Evolutionary conservation across 2,888 invertebrate genomes (phyloP).

Genomic region (Dryomyza anilis): DNA sequence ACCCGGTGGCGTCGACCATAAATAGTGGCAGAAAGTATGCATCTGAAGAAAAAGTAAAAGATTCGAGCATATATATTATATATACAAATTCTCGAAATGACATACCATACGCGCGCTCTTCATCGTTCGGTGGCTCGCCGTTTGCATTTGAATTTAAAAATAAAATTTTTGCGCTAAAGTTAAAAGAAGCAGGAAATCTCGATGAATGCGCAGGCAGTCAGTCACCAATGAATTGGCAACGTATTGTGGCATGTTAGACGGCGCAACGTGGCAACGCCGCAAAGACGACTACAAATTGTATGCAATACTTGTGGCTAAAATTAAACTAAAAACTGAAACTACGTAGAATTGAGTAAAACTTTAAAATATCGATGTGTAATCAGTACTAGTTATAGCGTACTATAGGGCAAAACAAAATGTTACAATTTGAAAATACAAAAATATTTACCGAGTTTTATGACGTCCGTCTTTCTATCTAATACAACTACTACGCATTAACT

Average conservation of each 20-base stretch:
- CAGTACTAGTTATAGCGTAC: no score
- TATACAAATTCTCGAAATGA: neutral
- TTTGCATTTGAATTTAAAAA: slow-evolving; percentile 8
- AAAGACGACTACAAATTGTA: no score
- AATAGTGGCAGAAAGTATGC: neutral
- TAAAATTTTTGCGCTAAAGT: slow-evolving; percentile 8
- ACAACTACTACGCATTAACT: no score
- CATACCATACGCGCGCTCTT: neutral
- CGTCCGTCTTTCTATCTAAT: no score
- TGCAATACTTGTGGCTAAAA: no score
- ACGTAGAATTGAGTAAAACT: no score
- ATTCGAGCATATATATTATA: no score
- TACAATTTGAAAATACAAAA: no score
- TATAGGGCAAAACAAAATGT: no score
- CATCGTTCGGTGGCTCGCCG: neutral
- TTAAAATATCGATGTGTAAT: no score
- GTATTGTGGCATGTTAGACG: neutral
- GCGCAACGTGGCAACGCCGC: neutral
- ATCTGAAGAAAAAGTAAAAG: neutral
- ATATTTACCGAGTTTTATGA: no score
- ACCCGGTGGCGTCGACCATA: neutral
- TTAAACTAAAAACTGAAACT: no score
- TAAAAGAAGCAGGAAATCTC: slow-evolving; percentile 15
- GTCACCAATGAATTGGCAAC: slow-evolving; percentile 16
- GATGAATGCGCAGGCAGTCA: neutral